Evolutionary conservation across 2,888 invertebrate genomes (phyloP).

Genomic region (Drosophila nigricruria): DNA sequence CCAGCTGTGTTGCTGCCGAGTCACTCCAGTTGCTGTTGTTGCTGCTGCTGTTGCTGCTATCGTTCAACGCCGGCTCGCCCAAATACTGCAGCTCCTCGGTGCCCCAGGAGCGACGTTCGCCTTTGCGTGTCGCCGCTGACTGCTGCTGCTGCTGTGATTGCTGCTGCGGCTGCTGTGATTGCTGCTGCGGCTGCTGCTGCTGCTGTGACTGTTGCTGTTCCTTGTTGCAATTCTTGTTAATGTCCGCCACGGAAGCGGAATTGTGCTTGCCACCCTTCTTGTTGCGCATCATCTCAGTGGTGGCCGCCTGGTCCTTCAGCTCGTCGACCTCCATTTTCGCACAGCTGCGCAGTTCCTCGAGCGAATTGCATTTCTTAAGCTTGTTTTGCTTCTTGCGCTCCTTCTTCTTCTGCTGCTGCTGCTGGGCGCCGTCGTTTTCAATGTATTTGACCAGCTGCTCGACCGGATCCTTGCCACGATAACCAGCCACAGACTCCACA

Average conservation of each 20-base stretch:
- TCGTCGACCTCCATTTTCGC: conserved; percentile 90
- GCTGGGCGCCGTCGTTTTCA: conserved; percentile 86
- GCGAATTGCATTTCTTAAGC: conserved; percentile 90
- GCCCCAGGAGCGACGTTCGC: conserved; percentile 89
- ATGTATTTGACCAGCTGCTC: conserved; percentile 92
- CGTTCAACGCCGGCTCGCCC: conserved; percentile 60
- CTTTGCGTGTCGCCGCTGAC: conserved; percentile 58
- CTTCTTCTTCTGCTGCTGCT: conserved; percentile 85
- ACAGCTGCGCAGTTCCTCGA: conserved; percentile 91
- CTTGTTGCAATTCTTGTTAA: conserved; percentile 75
- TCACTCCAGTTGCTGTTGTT: conserved; percentile 6
- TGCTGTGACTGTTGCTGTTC: conserved; percentile 47
- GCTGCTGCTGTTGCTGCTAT: conserved; percentile 16
- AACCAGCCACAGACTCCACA: conserved; percentile 90
- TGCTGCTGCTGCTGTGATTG: conserved; percentile 5
- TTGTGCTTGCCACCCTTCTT: conserved; percentile 73
- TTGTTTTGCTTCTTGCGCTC: conserved; percentile 86
- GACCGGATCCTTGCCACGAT: conserved; percentile 91
- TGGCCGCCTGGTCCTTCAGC: conserved; percentile 82
- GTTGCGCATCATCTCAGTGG: conserved; percentile 83
- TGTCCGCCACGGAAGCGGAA: conserved; percentile 77
- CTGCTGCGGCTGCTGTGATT: conserved; percentile 26
- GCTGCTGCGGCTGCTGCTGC: conserved; percentile 24
- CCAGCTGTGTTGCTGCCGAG: neutral
- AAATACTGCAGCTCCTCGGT: conserved; percentile 87